phyloP scores from a whole-genome alignment of 2,113 vertebrate species.

The Zingel zingel region DNA sequence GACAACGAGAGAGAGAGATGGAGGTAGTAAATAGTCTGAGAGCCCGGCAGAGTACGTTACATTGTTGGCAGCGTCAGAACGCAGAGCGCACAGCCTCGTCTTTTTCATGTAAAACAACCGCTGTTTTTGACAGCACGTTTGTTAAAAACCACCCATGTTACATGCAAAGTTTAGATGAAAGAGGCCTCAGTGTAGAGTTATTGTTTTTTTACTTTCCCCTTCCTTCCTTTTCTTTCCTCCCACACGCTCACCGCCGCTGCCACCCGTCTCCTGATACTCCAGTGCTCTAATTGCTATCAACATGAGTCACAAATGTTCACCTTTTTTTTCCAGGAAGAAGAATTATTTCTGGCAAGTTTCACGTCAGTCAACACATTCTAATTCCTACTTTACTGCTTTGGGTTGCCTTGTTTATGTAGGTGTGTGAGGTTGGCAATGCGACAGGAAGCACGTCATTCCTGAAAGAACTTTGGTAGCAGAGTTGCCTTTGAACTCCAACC shows the following conservation, averaged over 20 bases:
- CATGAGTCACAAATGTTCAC: slow-evolving; percentile 56
- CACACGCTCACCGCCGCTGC: slow-evolving; percentile 26
- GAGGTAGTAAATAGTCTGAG: neutral
- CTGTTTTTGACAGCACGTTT: slow-evolving; percentile 44
- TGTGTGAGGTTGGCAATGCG: slow-evolving; percentile 36
- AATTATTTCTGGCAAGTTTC: slow-evolving; percentile 49
- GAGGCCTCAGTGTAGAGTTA: neutral
- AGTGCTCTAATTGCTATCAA: slow-evolving; percentile 65
- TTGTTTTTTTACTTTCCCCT: neutral
- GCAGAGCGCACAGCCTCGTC: slow-evolving; percentile 25
- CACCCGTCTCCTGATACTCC: slow-evolving; percentile 32
- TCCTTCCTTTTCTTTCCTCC: slow-evolving; percentile 43
- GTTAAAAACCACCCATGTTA: slow-evolving; percentile 23
- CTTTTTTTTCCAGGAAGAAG: slow-evolving; percentile 18
- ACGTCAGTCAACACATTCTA: slow-evolving; percentile 56
- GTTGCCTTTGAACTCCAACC: slow-evolving; percentile 50
- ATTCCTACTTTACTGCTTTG: slow-evolving; percentile 45
- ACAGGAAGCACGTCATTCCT: slow-evolving; percentile 6
- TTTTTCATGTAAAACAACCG: slow-evolving; percentile 50
- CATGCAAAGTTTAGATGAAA: slow-evolving; percentile 34
- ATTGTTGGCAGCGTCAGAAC: slow-evolving; percentile 29
- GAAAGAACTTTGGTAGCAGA: slow-evolving; percentile 38
- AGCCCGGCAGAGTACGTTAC: neutral
- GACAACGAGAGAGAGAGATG: neutral
- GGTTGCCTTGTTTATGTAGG: slow-evolving; percentile 29